Conservation (phyloP, 2,797 vertebrate species). For the Danio albolineatus region DNA sequence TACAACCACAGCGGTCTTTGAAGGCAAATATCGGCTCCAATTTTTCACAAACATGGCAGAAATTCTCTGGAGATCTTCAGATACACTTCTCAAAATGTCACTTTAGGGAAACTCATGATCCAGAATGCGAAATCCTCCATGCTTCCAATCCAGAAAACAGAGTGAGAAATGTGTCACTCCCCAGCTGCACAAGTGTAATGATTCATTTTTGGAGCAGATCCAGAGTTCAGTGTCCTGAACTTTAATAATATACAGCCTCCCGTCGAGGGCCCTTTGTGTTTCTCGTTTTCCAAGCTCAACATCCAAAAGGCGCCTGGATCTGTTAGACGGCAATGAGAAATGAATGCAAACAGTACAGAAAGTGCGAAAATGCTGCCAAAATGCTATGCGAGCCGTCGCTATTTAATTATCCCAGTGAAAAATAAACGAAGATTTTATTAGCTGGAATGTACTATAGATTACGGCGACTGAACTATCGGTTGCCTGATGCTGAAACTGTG, state of each 20-base stretch:
- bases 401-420: conserved; percentile 23
- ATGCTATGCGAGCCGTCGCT: neutral
- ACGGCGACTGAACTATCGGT: too few relatives aligned
- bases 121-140: neutral
- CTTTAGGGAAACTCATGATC: conserved; percentile 9
- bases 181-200: conserved; percentile 40
- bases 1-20: conserved; percentile 3
- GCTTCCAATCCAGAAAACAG: conserved; percentile 9
- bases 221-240: conserved; percentile 16
- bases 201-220: conserved; percentile 36
- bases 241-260: conserved; percentile 45
- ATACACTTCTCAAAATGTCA: neutral
- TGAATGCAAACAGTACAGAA: conserved; percentile 32
- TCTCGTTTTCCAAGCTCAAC: conserved; percentile 41
- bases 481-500: neutral
- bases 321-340: neutral
- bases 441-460: conserved; percentile 15
- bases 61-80: neutral
- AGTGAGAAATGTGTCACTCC: conserved; percentile 21
- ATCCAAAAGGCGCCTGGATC: conserved; percentile 7
- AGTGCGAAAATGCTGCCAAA: conserved; percentile 22
- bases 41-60: conserved; percentile 6
- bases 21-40: neutral
- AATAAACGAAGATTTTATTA: conserved; percentile 31
- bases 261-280: conserved; percentile 13